phyloP scores from a whole-genome alignment of 2,113 vertebrate species.

The Raja brachyura region DNA sequence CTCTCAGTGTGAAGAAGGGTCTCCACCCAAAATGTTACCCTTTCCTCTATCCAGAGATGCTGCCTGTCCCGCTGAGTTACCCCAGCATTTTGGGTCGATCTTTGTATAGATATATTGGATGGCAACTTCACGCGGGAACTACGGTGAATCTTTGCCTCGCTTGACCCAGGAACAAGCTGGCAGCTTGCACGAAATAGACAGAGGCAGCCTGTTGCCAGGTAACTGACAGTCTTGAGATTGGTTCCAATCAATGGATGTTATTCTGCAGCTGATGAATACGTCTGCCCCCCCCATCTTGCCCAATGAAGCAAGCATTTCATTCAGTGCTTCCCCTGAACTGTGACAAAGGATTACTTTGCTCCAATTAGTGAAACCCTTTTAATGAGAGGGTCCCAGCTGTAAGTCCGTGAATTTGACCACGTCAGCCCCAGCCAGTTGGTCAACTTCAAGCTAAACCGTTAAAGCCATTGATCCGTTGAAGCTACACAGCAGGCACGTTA shows the following conservation, averaged over 20 bases:
- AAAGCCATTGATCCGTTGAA: not conserved
- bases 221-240: not conserved
- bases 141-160: not conserved
- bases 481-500: not conserved
- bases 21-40: too few relatives aligned
- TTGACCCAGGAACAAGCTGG: not conserved
- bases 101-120: not conserved
- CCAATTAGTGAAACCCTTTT: not conserved
- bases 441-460: not conserved
- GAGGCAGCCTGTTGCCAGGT: not conserved
- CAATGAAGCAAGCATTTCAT: not conserved
- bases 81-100: too few relatives aligned
- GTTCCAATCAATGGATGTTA: not conserved
- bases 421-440: not conserved
- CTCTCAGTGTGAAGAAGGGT: too few relatives aligned
- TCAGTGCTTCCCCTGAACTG: not conserved
- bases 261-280: not conserved
- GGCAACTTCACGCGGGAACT: not conserved
- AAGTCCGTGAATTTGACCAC: not conserved
- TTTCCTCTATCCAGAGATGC: too few relatives aligned
- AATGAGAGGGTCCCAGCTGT: conserved; percentile 2
- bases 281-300: not conserved
- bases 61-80: too few relatives aligned
- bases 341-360: not conserved
- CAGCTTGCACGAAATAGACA: not conserved